Evolutionary conservation across 2,888 invertebrate species (phyloP), one percentile per base, ranked within the genome.

Genomic region (Geophilus truncorum): DNA sequence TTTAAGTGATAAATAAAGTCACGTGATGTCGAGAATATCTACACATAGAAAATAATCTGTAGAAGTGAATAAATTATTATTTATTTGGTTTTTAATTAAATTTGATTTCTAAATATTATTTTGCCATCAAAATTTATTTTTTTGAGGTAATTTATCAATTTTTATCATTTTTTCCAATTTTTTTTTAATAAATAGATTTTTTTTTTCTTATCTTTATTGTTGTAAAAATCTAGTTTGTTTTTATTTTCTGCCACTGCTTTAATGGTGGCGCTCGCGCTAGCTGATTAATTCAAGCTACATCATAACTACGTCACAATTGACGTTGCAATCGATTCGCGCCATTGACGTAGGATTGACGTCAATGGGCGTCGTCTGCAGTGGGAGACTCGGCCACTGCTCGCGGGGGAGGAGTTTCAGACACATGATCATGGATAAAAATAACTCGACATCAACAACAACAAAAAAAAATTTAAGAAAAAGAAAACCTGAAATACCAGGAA

Each of bases 281-380:
- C 62, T 7, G 25, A 62, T 62, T 28, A 62, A 9, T 62, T 15
- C 23, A 0, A 15, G 62, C 62, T 62, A 62, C 62, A 12, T 62
- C 62, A 62, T 12, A 25, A 25, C 62, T 25, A 23, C 62, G 62
- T 62, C 62, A 62, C 25, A 7, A 62, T 62, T 62, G 62, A 62
- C 62, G 62, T 62, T 62, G 7, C 62, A 62, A 62, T 62, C 62
- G 62, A 62, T 62, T 28, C 25, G 62, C 62, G 62, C 25, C 23
- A 62, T 62, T 62, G 23, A 62, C 62, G 62, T 28, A 7, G 25
- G 7, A 62, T 62, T 62, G 62, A 62, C 62, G 62, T 62, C 62
- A 62, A 62, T 62, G 62, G 62, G 62, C 62, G 62, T 62, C 62
- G 62, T 62, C 62, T 62, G 62, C 62, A 62, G 62, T 62, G 28